Evolutionary conservation across 2,888 invertebrate genomes (phyloP), one percentile per base, ranked within the genome.

Genomic region (Lissonota sp.): DNA sequence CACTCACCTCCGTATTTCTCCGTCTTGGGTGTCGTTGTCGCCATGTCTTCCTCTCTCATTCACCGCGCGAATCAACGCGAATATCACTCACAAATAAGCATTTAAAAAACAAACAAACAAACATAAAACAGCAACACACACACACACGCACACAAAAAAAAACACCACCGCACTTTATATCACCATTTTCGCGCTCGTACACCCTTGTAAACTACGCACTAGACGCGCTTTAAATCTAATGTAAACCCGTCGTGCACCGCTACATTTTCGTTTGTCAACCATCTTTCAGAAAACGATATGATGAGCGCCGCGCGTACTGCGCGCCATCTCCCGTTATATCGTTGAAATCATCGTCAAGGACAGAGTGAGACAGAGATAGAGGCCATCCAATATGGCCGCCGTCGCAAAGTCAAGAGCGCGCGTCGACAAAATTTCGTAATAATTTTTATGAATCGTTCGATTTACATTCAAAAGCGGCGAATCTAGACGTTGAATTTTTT

Each of bases 201-300:
- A 87, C 87, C 86, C 87, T 26, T 87, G 88, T 87, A 86, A 86
- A 87, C 86, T 86, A 88, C 88, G 86, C 88, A 88, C 88, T 87
- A 87, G 86, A 88, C 89, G 88, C 87, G 89, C 88, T 91, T 91
- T 91, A 88, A 89, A 87, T 89, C 90, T 90, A 88, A 90, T 90
- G 90, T 91, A 90, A 91, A 91, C 89, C 87, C 90, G 90, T 91
- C 88, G 87, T 88, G 89, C 90, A 90, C 90, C 90, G 91, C 91
- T 91, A 91, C 91, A 91, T 91, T 90, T 91, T 90, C 89, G 90
- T 89, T 90, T 90, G 90, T 91, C 91, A 87, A 91, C 91, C 91
- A 91, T 91, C 88, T 90, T 90, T 86, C 86, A 89, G 84, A 78
- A 63, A n/a, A n/a, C n/a, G n/a, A n/a, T n/a, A 12, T 5, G 69